These are phyloP conservation scores for Andrena bucephala DNA, from an alignment of 2,888 invertebrate genomes.

Conservation along the genomic window DNA sequence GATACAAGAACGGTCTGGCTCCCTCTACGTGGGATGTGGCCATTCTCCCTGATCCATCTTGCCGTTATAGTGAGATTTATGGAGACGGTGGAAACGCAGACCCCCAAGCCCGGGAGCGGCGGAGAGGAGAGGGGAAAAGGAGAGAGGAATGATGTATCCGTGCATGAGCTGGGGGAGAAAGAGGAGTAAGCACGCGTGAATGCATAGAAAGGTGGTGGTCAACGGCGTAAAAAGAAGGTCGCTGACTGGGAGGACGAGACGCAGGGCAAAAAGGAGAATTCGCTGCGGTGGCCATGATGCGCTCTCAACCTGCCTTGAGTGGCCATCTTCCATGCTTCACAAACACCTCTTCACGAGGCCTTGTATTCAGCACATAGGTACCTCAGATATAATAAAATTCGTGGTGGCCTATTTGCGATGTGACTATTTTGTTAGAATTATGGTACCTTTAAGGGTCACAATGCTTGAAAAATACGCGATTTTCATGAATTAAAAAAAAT, in stretches of 20 bases:
- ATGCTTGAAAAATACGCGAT: too few relatives aligned
- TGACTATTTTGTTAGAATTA: too few relatives aligned
- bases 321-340: slow-evolving; percentile 41
- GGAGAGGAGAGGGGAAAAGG: slow-evolving; percentile 12
- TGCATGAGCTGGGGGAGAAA: slow-evolving; percentile 2
- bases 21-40: slow-evolving; percentile 78
- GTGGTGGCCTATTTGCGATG: too few relatives aligned
- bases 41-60: slow-evolving; percentile 83
- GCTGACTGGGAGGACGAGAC: slow-evolving; percentile 5
- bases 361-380: neutral
- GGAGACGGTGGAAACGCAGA: slow-evolving; percentile 76
- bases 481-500: too few relatives aligned
- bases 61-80: slow-evolving; percentile 84
- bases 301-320: slow-evolving; percentile 16
- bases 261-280: slow-evolving; percentile 56
- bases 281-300: slow-evolving; percentile 69
- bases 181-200: slow-evolving; percentile 29
- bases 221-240: slow-evolving; percentile 19
- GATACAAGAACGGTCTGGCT: slow-evolving; percentile 57
- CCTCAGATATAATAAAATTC: too few relatives aligned
- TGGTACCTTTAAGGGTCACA: too few relatives aligned
- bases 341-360: neutral
- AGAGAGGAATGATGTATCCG: slow-evolving; percentile 33
- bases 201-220: slow-evolving; percentile 35
- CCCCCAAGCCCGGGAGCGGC: slow-evolving; percentile 29